Percentiles rank a stretch among this genome's conserved stretches.
Conservation (phyloP, 2,797 vertebrate species). For the Anas bahamensis region DNA sequence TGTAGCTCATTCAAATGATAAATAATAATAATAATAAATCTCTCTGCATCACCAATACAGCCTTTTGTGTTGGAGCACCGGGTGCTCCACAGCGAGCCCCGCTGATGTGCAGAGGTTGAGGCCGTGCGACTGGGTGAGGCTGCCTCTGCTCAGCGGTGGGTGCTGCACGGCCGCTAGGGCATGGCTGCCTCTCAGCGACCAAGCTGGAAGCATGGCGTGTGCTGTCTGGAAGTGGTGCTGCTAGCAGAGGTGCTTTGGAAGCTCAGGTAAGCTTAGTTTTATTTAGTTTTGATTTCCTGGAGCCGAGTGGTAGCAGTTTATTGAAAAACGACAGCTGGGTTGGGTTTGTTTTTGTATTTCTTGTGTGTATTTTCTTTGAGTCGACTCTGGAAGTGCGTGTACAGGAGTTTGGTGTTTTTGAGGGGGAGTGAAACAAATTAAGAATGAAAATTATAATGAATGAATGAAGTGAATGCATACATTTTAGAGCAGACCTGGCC, state of each 20-base stretch:
- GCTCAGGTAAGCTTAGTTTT: background rate
- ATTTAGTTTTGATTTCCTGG: background rate
- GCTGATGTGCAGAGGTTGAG: background rate
- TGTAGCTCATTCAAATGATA: background rate
- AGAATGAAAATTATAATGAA: background rate
- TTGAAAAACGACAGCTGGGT: background rate
- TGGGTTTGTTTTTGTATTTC: background rate
- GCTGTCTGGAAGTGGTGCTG: background rate
- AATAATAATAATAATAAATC: too few relatives aligned
- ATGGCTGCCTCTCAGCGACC: fast-evolving
- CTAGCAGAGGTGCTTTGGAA: background rate
- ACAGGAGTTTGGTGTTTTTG: background rate
- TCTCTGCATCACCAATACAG: background rate
- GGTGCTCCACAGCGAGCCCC: background rate
- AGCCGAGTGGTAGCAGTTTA: background rate
- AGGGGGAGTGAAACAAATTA: background rate
- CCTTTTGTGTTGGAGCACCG: background rate
- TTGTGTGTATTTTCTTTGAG: background rate
- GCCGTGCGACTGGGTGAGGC: fast-evolving
- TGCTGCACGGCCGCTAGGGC: fast-evolving
- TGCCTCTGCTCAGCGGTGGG: background rate
- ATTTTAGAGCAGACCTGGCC: background rate
- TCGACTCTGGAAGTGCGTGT: fast-evolving
- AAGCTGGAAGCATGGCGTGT: too few relatives aligned
- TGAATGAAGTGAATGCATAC: background rate